Base-by-base conservation (phyloP, 2,888 invertebrate genomes). In the Zaprionus lineosus region DNA sequence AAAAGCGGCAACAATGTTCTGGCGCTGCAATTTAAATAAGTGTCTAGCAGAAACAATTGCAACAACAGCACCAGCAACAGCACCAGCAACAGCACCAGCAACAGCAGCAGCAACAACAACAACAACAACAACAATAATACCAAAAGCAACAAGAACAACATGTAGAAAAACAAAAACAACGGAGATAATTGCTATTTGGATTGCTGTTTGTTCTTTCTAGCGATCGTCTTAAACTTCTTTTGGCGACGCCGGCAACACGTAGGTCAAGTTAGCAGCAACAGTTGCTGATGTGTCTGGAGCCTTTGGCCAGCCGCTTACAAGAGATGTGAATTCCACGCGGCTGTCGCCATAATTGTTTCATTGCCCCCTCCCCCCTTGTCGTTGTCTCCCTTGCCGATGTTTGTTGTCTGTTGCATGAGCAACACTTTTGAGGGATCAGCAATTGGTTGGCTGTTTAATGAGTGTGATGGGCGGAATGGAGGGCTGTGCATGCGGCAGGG, bases 301-400 rank as follows among this genome's bases (percentile, higher is more conserved):
- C 65, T 83, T 78, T 78, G 85, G 75, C 62, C 79, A 73, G 86
- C 81, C 76, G 74, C 81, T 84, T 82, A 82, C 81, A 82, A 85
- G 81, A 74, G 62, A 68, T 76, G 74, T 74, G 60, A 74, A 82
- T 82, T 85, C 81, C 81, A 64, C 64, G 84, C 74, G 66, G 58
- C 86, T 68, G 71, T 85, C 81, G 74, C 86, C 84, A 85, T 82
- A 82, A 82, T 82, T 85, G 84, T 84, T 67, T 51, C 52, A 51
- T 24, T 34, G 36, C 31, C 31, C 18, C 57, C 16, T 55, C 57
- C 44, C 29, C 21, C 31, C 4, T 28, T 40, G 31, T 46, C 11
- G 29, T 24, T 18, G n/a, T 6, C 18, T 4, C 34, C 18, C 15
- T 18, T 36, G 21, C 12, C 9, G 7, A 34, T 41, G 52, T 28